A percentile compares a stretch with the other conserved stretches of the same genome.
Evolutionary conservation across 1,140 invertebrate genomes (phyloP).

Genomic region (Tetramorium parvispinum): DNA sequence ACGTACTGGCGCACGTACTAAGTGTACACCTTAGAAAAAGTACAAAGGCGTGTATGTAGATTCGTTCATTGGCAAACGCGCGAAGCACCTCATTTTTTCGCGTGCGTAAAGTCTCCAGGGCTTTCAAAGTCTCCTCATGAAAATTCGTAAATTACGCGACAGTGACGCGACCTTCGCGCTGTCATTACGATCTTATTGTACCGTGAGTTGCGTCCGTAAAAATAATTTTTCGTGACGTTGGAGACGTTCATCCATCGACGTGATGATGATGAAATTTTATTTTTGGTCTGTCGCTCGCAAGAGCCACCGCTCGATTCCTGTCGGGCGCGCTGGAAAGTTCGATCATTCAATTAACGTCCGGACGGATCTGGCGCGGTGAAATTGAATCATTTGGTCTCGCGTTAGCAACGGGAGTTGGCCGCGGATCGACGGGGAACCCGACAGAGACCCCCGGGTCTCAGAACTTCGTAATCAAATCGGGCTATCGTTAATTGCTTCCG

Average conservation of each 20-base stretch:
- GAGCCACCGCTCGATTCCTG: constrained; percentile 44
- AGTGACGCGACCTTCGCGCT: background rate
- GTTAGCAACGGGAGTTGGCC: constrained; percentile 60
- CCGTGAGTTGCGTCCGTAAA: background rate
- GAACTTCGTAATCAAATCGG: constrained; percentile 65
- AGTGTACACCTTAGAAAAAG: constrained; percentile 28
- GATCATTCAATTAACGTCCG: constrained; percentile 76
- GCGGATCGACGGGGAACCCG: constrained; percentile 38
- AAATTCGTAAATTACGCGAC: background rate
- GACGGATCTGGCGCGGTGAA: constrained; percentile 68
- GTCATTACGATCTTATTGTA: background rate
- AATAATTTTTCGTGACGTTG: background rate
- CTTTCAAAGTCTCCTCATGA: background rate
- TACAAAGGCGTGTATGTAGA: constrained; percentile 17
- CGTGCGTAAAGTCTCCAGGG: background rate
- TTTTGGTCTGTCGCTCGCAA: constrained; percentile 22
- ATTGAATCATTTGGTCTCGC: constrained; percentile 74
- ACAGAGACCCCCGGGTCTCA: constrained; percentile 21
- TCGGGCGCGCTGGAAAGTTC: constrained; percentile 63
- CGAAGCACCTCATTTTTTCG: background rate
- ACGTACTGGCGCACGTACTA: background rate
- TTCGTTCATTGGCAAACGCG: constrained; percentile 6
- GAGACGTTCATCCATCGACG: background rate
- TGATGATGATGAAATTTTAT: constrained; percentile 49
- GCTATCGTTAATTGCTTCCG: constrained; percentile 59